Conservation (phyloP, 92 coral and sea anemone species). For the Phenganax stokvisi region DNA sequence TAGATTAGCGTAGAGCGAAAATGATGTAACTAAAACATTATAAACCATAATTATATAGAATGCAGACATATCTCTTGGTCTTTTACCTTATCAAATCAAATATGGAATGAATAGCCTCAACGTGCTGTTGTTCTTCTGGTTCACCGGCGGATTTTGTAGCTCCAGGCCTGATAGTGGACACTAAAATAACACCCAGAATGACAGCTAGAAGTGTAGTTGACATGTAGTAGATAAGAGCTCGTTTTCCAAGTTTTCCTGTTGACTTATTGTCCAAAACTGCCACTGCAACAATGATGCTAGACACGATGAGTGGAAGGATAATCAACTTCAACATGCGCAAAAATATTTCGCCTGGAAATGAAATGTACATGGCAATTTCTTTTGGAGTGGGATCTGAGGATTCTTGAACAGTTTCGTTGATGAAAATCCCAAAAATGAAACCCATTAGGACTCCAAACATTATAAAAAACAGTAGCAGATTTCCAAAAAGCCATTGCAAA, state of each 20-base stretch:
- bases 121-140: slow-evolving; percentile 21
- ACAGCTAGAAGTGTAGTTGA: slow-evolving; percentile 90
- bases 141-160: slow-evolving; percentile 20
- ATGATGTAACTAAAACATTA: no score
- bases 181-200: slow-evolving; percentile 80
- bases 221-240: slow-evolving; percentile 70
- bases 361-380: slow-evolving; percentile 79
- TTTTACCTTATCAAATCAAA: slow-evolving; percentile 77
- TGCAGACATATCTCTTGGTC: not conserved
- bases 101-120: slow-evolving; percentile 57
- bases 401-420: slow-evolving; percentile 61
- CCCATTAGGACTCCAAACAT: slow-evolving; percentile 66
- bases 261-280: slow-evolving; percentile 82
- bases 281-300: slow-evolving; percentile 83
- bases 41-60: no score
- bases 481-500: slow-evolving; percentile 27
- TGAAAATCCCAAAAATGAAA: slow-evolving; percentile 62
- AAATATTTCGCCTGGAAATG: slow-evolving; percentile 89
- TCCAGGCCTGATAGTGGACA: slow-evolving; percentile 78
- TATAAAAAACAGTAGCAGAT: slow-evolving; percentile 63
- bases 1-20: no score
- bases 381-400: slow-evolving; percentile 56
- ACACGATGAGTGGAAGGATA: slow-evolving; percentile 75
- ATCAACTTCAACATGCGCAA: slow-evolving; percentile 89
- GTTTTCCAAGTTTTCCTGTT: slow-evolving; percentile 72